Percentiles rank a stretch among this genome's conserved stretches.
Evolutionary conservation across 2,113 vertebrate genomes (phyloP).

Genomic region (Conger conger): DNA sequence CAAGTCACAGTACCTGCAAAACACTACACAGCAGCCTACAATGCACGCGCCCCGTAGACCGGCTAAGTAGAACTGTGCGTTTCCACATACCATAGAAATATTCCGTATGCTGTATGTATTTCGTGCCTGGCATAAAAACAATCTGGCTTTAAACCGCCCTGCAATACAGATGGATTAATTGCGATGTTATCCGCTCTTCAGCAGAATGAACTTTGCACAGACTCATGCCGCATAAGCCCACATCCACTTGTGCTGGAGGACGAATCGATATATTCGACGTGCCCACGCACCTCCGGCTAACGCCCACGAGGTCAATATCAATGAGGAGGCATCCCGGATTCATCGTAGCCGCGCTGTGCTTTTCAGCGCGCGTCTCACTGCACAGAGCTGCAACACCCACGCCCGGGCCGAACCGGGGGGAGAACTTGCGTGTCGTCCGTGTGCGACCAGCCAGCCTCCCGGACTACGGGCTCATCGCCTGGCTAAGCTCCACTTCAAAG

Average conservation of each 20-base stretch:
- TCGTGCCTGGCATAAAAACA: neutral
- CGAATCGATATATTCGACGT: neutral
- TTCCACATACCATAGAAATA: neutral
- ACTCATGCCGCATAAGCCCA: neutral
- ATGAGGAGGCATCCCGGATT: neutral
- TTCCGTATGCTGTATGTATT: neutral
- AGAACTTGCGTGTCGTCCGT: neutral
- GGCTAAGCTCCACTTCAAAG: neutral
- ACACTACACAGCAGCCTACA: neutral
- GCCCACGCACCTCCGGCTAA: neutral
- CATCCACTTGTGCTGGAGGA: neutral
- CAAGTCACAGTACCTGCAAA: neutral
- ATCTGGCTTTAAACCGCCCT: neutral
- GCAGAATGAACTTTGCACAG: neutral
- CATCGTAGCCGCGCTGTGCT: neutral
- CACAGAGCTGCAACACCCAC: neutral
- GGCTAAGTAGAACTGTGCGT: neutral
- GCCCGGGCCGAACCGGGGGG: neutral
- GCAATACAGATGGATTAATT: neutral
- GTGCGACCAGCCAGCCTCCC: neutral
- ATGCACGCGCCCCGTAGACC: neutral
- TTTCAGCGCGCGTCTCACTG: neutral
- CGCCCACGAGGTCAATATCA: slow-evolving; percentile 4
- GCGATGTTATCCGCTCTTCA: neutral
- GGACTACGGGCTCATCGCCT: neutral